Evolutionary conservation across 2,113 vertebrate species (phyloP), one percentile per base, ranked within the genome.

Genomic region (Choloepus hoffmanni): DNA sequence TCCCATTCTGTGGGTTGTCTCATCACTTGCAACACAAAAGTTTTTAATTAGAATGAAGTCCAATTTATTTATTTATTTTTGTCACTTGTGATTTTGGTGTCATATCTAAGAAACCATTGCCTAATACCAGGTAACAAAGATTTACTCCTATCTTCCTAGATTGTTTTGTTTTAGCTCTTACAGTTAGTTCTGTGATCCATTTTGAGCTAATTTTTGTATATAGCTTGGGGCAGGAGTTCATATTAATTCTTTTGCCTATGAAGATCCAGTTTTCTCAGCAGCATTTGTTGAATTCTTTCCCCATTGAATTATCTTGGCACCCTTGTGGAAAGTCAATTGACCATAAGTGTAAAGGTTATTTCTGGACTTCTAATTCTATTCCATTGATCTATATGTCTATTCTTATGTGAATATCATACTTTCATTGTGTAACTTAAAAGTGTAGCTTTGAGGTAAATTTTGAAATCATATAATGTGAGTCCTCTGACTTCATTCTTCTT

Each of bases 391-490:
- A 48, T 4, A 7, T 48, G 26, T 63, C 72, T 63, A 5, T 78
- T 65, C 23, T 58, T 78, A 8, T 65, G 43, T 15, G 15, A 15
- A 5, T 89, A 65, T 11, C 21, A 82, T 3, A 70, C 8, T 70
- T 82, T 90, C 19, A 81, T 70, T 55, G 36, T 36, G 36, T 36
- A 36, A 36, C 36, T 36, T 36, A 36, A 36, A 36, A 79, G 16
- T 87, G 26, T 30, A 65, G 36, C 40, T 94, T 74, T 63, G 4
- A 16, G 33, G 2, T 70, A 70, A 63, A 4, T 89, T 96, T 87
- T 94, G 70, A 92, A 83, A 95, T 87, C 43, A 73, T 36, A 7
- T 77, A 93, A 30, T 89, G 13, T 36, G 43, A 45, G 58, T 13
- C 28, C 36, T 95, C 40, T 30, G 36, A 65, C 30, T 83, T 67